Conservation (phyloP, 2,888 invertebrate genomes). For the Gibbula magus region DNA sequence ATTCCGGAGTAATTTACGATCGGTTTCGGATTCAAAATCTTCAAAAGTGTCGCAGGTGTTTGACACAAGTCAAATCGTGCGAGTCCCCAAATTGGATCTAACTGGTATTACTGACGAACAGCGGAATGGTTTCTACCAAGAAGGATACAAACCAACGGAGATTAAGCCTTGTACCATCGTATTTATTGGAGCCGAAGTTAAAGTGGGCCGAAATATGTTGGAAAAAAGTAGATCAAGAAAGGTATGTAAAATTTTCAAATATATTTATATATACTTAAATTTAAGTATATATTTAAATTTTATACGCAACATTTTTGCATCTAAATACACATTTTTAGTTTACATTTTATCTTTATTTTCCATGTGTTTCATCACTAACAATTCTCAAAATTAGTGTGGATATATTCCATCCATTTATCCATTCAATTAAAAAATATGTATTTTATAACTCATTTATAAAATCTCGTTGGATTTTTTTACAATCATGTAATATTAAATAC, state of each 20-base stretch:
- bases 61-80: conserved; percentile 42
- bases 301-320: no score
- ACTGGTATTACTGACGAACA: conserved; percentile 50
- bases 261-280: no score
- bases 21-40: conserved; percentile 1
- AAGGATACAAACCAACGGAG: conserved; percentile 57
- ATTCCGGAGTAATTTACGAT: conserved; percentile 16
- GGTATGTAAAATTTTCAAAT: conserved; percentile 42
- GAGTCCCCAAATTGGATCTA: conserved; percentile 57
- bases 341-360: no score
- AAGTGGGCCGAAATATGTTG: conserved; percentile 54
- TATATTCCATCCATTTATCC: no score
- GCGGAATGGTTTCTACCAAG: conserved; percentile 48
- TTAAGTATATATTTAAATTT: no score
- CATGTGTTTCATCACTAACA: no score
- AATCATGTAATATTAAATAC: no score
- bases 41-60: conserved; percentile 39
- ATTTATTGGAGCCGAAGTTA: conserved; percentile 66
- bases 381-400: no score
- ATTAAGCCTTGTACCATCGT: conserved; percentile 62
- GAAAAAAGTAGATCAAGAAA: conserved; percentile 52
- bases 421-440: no score
- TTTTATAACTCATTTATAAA: no score
- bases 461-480: no score
- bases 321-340: no score